Evolutionary conservation across 1,140 invertebrate species (phyloP), one percentile per base, ranked within the genome.

Genomic region (Drosophila nigromelanica): DNA sequence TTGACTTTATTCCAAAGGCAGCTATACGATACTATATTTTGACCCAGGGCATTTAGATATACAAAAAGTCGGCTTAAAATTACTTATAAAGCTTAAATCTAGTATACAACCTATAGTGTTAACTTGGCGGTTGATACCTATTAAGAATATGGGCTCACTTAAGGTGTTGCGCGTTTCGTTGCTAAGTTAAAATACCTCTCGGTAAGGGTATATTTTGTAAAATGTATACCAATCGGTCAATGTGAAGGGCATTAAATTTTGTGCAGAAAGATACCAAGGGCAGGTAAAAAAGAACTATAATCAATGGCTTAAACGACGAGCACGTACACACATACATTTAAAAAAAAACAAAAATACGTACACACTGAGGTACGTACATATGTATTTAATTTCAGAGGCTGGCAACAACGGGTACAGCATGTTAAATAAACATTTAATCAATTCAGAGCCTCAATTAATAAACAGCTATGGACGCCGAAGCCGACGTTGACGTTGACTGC

Each of bases 351-450:
- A 35, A 48, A 30, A 54, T 7, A 0, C 21, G 50, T 12, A 68
- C 54, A 5, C 24, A n/a, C 45, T 43, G 10, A 35, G 2, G 33
- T 10, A 35, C 15, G 33, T 55, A 35, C 15, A 21, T 55, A 21
- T n/a, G 15, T 18, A 11, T 39, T n/a, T 24, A 14, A 24, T 21
- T 35, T 21, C 68, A 45, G 54, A 67, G 68, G 58, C 66, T 69
- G 78, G 73, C 73, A 76, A 66, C 66, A 47, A 66, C 66, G 42
- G 50, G 43, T 45, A 35, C 64, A 68, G 78, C 66, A 86, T 78
- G 59, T 62, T 76, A 69, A 85, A 86, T 85, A 72, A 66, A 73
- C 80, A 86, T 87, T 87, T 81, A 81, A 86, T 81, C 56, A 81
- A 81, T 87, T 87, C 70, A 71, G 67, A 82, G 75, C 50, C 54